Base-by-base conservation (phyloP, 2,888 invertebrate genomes). In the Leptopilina syphax region DNA sequence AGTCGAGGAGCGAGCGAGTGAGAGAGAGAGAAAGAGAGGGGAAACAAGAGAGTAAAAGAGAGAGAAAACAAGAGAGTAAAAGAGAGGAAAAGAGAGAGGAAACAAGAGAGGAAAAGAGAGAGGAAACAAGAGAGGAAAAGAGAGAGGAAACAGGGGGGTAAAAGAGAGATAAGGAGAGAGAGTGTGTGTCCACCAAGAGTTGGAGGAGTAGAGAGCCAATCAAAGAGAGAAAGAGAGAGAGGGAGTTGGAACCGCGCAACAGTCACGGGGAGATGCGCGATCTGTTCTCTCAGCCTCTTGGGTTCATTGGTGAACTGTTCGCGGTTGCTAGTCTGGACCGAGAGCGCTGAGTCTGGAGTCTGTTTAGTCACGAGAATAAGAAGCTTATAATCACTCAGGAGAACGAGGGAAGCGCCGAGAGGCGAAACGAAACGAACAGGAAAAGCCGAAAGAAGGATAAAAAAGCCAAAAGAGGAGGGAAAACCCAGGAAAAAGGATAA, bases 311-410 rank as follows among this genome's bases (percentile, higher is more conserved):
- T 76, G 79, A 70, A 80, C 78, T 70, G 78, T 50, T 67, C 80
- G 81, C 79, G 77, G 68, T 54, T 76, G 65, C 65, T 65, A 76
- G 82, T 77, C 77, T 65, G 78, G 77, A 60, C 65, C 57, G 67
- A n/a, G 77, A 66, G 60, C 54, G 63, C 50, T 13, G 77, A 93
- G 41, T 91, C 92, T 91, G 91, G 86, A 83, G 83, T 77, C 78
- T 73, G 78, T 54, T 80, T 83, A 84, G 81, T 82, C 87, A 84
- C 82, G 80, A 81, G 82, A 34, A 34, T 34, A 34, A 34, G 34
- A 80, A 77, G 83, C 81, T 80, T 77, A 34, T 34, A 34, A 34
- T 34, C 34, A 34, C 34, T 34, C 34, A 34, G 34, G 34, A 34
- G 34, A 34, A 3, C 34, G 34, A 34, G 34, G 34, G 34, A 34